Base-by-base conservation (phyloP, 1,140 invertebrate genomes). In the Cherax quadricarinatus region DNA sequence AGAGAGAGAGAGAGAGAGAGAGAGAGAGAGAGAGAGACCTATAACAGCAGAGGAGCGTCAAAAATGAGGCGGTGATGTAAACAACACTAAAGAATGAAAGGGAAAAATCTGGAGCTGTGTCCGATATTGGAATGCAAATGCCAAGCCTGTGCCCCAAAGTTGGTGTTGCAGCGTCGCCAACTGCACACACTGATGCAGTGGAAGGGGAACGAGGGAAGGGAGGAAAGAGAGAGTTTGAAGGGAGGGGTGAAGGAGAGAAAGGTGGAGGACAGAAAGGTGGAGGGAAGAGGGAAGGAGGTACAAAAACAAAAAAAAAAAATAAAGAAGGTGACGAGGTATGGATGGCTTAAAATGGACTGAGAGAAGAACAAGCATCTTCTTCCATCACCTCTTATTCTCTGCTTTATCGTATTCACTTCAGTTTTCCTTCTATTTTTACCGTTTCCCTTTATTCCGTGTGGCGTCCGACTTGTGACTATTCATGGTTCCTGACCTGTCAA, bases 1-100 rank as follows among this genome's bases (percentile, higher is more conserved):
- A 82, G 80, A 82, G 49, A 82, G 80, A 82, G 82, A 57, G 82
- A 53, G 80, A 82, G 80, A 49, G 49, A 53, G 41, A 53, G 49
- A 53, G 80, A 49, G 18, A 53, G 80, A 53, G 49, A 82, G 2
- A 49, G 1, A 53, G 7, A 9, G 0, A 49, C 51, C 30, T 49
- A 21, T 16, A 80, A 80, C 16, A 79, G 2, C 24, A 30, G 49
- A 80, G n/a, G 7, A 16, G 16, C 16, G 30, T 24, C 24, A 41
- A 41, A 24, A 41, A 41, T n/a, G 18, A 41, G 18, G 12, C 4
- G 24, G 24, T 24, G 18, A 5, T 81, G 41, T 81, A 41, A 78
- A 78, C n/a, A 41, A 41, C 7, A 78, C 21, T 10, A 7, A 21
- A 24, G 73, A 78, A 78, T 10, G 21, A 21, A 9, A 10, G 73